Evolutionary conservation across 35 echinoderm and acorn worm genomes (phyloP).

Genomic region (Patiria miniata): DNA sequence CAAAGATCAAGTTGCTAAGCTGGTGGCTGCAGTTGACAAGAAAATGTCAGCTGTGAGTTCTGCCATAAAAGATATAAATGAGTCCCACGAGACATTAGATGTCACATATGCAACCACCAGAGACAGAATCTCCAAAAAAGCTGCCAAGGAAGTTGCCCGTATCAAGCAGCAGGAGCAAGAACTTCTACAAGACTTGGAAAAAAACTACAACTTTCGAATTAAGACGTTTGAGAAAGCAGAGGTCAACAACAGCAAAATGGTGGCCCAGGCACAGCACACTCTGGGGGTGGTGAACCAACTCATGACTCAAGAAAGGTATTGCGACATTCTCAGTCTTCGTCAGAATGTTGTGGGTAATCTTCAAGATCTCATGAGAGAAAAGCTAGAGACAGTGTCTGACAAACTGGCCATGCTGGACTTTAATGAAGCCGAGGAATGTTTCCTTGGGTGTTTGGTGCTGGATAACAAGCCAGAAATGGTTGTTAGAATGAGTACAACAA

Average conservation of each 20-base stretch:
- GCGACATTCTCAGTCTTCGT: not conserved
- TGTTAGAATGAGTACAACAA: not conserved
- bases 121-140: not conserved
- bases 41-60: no score
- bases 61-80: no score
- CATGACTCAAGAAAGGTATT: not conserved
- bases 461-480: no score
- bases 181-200: not conserved
- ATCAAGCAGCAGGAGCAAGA: not conserved
- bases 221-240: not conserved
- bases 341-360: not conserved
- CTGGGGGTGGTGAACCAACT: not conserved
- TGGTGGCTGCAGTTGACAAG: no score
- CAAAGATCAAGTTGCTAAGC: no score
- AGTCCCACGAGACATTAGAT: no score
- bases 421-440: no score
- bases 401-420: no score
- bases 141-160: not conserved
- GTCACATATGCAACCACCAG: no score
- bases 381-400: no score
- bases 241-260: not conserved
- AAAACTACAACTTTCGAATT: no score
- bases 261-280: not conserved
- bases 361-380: not conserved
- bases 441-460: no score